Base-by-base conservation (phyloP, 1,140 invertebrate species). In the Matsumurasca onukii region DNA sequence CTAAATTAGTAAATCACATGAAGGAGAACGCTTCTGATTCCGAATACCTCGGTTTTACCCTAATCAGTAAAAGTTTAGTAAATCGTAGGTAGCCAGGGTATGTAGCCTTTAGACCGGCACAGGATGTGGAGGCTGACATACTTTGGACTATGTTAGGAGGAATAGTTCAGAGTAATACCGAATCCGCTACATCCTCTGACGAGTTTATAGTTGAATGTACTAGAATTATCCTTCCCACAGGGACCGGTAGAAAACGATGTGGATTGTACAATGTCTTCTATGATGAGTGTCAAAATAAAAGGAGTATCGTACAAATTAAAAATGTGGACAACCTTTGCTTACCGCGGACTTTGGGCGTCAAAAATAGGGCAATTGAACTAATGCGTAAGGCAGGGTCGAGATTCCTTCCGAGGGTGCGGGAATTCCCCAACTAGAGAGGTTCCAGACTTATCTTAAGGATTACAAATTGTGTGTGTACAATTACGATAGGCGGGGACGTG, bases 391-490 rank as follows among this genome's bases (percentile, higher is more conserved):
- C 3, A 27, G 48, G n/a, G 64, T 66, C 2, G 2, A 45, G 13
- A 66, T 66, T 15, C 31, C 64, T 30, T 17, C n/a, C 25, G 39
- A 30, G 9, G 64, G 64, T 3, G 34, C 64, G 20, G 64, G 64
- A 13, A 49, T 66, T 13, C 34, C 45, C 13, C 39, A 66, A 66
- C 45, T 66, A 24, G 13, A 48, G 27, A 45, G 51, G 29, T 66
- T 66, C 25, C 64, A 66, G 27, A 27, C 3, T 27, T 17, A 25
- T 12, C n/a, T 49, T n/a, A 66, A 52, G 25, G 20, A 66, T 17
- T 66, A 45, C 2, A 66, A 66, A 48, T 49, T 49, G 3, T 30
- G 25, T 17, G 64, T 66, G 15, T 66, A 66, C 48, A 66, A 66
- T 17, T 66, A 66, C 29, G 20, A 49, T 20, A 66, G 17, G 29